Base-by-base conservation (phyloP, 2,888 invertebrate species). In the Polydrusus cervinus region DNA sequence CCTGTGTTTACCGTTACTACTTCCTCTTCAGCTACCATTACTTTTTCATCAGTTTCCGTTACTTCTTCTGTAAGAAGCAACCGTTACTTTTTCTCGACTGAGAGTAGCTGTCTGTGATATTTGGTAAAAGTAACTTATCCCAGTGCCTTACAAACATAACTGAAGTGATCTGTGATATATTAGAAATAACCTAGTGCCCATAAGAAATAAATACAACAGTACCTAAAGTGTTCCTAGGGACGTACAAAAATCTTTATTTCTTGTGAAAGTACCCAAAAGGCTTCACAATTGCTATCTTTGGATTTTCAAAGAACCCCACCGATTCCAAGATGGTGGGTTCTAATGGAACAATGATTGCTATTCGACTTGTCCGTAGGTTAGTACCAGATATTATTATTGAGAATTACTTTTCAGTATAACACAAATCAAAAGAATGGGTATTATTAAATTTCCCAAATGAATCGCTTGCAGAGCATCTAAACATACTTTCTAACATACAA, bases 291-390 rank as follows among this genome's bases (percentile, higher is more conserved):
- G 87, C 86, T 85, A 86, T 87, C 82, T 86, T 86, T 81, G 83
- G 83, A 82, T 85, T 80, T 70, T 83, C 84, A 79, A 83, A 82
- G 55, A 62, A 61, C 73, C n/a, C 74, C 70, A 71, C 74, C 64
- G 81, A 81, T 74, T 76, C 77, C 81, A 92, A 91, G 86, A 94
- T 95, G 94, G 94, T 95, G 88, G 94, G 94, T 88, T 94, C 92
- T 89, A 94, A 94, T 89, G 94, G 93, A 88, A 94, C 94, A 87
- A 92, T 95, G 92, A 93, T 94, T 89, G 94, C 95, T 88, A 93
- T 95, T 88, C 95, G 95, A 89, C 93, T 95, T 92, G 95, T 95
- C 89, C 94, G 94, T 64, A 75, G 75, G 75, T 75, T 71, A 71
- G 75, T 75, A 43, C 45, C 25, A 62, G 5, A 40, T 9, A 13